Base-by-base conservation (phyloP, 2,797 vertebrate genomes). In the Bovichtus variegatus region DNA sequence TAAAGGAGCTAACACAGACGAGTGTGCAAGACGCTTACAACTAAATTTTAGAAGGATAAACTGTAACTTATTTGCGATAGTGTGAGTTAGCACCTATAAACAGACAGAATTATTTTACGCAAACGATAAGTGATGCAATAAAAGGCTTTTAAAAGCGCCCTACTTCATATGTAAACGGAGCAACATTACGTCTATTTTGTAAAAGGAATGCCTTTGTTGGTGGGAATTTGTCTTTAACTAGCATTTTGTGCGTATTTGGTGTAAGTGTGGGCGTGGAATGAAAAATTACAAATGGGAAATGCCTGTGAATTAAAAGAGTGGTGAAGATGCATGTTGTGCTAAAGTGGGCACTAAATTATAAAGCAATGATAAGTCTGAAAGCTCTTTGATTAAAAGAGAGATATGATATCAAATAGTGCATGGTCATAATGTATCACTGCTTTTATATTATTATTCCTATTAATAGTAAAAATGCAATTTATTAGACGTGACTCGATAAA, bases 1-100 rank as follows among this genome's bases (percentile, higher is more conserved):
- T 50, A 78, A 65, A 67, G 25, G 31, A 53, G 36, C 46, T 4
- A 55, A 58, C 49, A 53, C 60, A 64, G 62, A 66, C 13, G 68
- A 74, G 60, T 31, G 38, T 25, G 25, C 66, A 71, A 64, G 46
- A 49, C 76, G 70, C 65, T 78, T 29, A 69, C 55, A 40, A 29
- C 15, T 36, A 19, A n/a, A 77, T 62, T 67, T 65, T 54, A 58
- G 16, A 64, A 36, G 50, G 40, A 70, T 47, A 40, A 74, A 62
- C 36, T 71, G 38, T 15, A 47, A 41, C 29, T 64, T 58, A 10
- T 69, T 57, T 6, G 36, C 5, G 23, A 36, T 25, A 23, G 34
- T 18, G 27, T 27, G 43, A 61, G 44, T 7, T 70, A 60, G 50
- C 31, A 23, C 43, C 61, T 73, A 9, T n/a, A 64, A 50, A 67